Base-by-base conservation (phyloP, 2,113 vertebrate genomes). In the Epinephelus moara region DNA sequence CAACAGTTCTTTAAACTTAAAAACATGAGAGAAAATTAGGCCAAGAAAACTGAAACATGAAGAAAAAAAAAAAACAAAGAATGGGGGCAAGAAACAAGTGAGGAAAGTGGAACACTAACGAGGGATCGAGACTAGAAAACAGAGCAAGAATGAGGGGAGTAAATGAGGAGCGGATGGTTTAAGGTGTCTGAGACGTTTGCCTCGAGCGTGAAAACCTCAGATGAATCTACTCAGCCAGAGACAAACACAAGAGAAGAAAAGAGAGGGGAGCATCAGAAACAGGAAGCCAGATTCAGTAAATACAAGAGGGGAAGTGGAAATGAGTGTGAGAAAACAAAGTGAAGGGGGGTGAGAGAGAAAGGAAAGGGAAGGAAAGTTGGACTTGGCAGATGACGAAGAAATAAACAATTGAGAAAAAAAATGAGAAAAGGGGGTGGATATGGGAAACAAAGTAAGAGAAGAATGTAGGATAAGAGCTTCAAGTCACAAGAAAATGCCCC, bases 101-200 rank as follows among this genome's bases (percentile, higher is more conserved):
- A 27, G 45, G 66, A 56, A 84, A 87, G 66, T 72, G 59, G 49
- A 70, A 61, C 68, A 49, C 47, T 81, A 87, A 88, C 57, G 62
- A 88, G 73, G 70, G 78, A 82, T 21, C 23, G 67, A 72, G 63
- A 57, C 42, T 50, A 57, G 66, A 84, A 76, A 74, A 72, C 56
- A 53, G 52, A 62, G 59, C 25, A n/a, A 25, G 57, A 67, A 83
- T 1, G 19, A 82, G 50, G 45, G 61, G 73, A 53, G 72, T 60
- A 75, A 85, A 85, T 68, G 62, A 83, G 49, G 27, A 74, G 60
- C 49, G 47, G 37, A 56, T 81, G 78, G 49, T 89, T 66, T 77
- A 52, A 85, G 81, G 86, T 83, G 84, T 80, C 76, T 70, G 55
- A 85, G 73, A 70, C 47, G 3, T 78, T 87, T 11, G 61, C 84